Percentiles rank a stretch among this genome's conserved stretches.
These are phyloP conservation scores for Microplitis mediator DNA, from an alignment of 1,140 invertebrate genomes.

Conservation along the genomic window DNA sequence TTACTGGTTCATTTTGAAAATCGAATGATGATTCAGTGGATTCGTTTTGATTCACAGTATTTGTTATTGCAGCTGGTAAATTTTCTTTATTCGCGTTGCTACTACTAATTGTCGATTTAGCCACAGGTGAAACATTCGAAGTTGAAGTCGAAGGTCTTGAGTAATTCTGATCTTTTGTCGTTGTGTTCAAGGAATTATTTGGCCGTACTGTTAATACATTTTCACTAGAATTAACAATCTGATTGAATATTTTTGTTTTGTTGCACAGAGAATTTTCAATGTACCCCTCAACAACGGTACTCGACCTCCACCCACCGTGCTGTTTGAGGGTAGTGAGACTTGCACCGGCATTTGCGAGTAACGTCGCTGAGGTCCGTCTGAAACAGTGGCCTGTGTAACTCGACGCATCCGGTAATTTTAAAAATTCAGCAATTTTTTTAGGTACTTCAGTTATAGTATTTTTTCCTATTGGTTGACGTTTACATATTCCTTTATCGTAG, in stretches of 20 bases:
- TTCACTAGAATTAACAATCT: too few relatives aligned
- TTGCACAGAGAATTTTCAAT: not conserved
- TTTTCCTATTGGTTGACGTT: not conserved
- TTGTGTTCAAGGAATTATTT: too few relatives aligned
- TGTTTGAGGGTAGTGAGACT: not conserved
- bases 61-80: too few relatives aligned
- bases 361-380: slow-evolving; percentile 45
- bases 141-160: too few relatives aligned
- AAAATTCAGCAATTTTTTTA: not conserved
- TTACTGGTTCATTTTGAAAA: too few relatives aligned
- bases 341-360: not conserved
- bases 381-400: slow-evolving; percentile 19
- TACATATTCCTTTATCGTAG: slow-evolving; percentile 25
- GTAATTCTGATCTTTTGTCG: too few relatives aligned
- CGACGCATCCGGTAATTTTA: not conserved
- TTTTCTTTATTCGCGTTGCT: too few relatives aligned
- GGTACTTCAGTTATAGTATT: not conserved
- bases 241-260: not conserved
- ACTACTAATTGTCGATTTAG: too few relatives aligned
- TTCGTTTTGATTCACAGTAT: too few relatives aligned
- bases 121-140: too few relatives aligned
- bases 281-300: not conserved
- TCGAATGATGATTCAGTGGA: too few relatives aligned
- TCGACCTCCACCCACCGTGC: not conserved
- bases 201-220: too few relatives aligned